Conservation (phyloP, 2,113 vertebrate genomes). For the Prionailurus bengalensis region DNA sequence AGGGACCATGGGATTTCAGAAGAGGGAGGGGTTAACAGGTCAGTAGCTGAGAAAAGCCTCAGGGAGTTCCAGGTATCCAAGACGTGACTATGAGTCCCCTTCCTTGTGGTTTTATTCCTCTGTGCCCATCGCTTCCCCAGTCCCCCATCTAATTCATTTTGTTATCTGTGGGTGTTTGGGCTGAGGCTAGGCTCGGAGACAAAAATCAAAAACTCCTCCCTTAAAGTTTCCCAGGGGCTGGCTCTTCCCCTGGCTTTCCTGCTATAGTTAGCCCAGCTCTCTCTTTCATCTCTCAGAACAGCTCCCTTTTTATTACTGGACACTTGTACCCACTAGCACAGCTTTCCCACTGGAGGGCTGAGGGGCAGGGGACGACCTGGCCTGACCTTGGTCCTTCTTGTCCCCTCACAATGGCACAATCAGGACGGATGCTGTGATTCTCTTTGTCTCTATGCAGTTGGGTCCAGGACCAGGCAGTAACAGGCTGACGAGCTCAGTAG, state of each 20-base stretch:
- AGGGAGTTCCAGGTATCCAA: not conserved
- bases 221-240: not conserved
- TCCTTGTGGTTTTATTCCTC: not conserved
- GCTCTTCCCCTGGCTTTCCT: not conserved
- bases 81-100: not conserved
- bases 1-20: not conserved
- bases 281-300: not conserved
- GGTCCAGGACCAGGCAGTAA: not conserved
- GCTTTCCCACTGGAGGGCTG: not conserved
- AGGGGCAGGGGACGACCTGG: not conserved
- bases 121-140: not conserved
- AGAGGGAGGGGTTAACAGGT: not conserved
- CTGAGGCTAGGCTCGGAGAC: not conserved
- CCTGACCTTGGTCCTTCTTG: not conserved
- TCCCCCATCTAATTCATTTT: not conserved
- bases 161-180: not conserved
- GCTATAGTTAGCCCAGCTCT: not conserved
- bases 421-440: not conserved
- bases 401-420: not conserved
- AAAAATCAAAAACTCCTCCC: conserved; percentile 21
- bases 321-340: not conserved
- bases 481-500: not conserved
- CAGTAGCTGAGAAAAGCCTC: not conserved
- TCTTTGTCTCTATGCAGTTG: not conserved
- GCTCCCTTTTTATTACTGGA: not conserved